A percentile compares a stretch with the other conserved stretches of the same genome.
Evolutionary conservation across 2,797 vertebrate species (phyloP).

Genomic region (Sandelia bainsii): DNA sequence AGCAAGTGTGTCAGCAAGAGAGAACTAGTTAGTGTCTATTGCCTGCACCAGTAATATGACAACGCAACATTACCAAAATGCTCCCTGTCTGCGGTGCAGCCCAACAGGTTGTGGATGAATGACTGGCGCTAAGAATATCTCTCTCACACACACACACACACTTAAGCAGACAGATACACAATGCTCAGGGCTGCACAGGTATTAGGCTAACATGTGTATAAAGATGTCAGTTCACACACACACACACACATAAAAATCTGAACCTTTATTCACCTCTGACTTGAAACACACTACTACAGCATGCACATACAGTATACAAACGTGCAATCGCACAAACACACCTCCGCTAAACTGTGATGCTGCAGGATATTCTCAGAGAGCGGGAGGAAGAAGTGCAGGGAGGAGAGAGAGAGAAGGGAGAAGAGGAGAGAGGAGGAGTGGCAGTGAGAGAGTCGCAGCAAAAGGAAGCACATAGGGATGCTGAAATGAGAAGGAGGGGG

Average conservation of each 20-base stretch:
- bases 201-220: conserved; percentile 17
- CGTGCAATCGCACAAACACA: neutral
- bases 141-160: conserved; percentile 2
- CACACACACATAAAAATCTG: no score
- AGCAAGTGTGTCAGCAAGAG: conserved; percentile 11
- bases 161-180: conserved; percentile 1
- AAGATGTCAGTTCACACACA: neutral
- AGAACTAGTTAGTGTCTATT: conserved; percentile 16
- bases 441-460: conserved; percentile 16
- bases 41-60: conserved; percentile 17
- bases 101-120: conserved; percentile 30
- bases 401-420: conserved; percentile 29
- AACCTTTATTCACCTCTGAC: conserved; percentile 1
- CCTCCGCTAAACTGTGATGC: conserved; percentile 49
- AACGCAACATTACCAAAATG: conserved; percentile 36
- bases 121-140: conserved; percentile 28
- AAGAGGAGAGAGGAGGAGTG: conserved; percentile 24
- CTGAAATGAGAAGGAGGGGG: conserved; percentile 39
- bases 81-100: conserved; percentile 15
- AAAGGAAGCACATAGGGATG: conserved; percentile 35
- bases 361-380: conserved; percentile 64
- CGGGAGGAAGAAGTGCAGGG: conserved; percentile 48
- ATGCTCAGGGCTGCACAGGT: neutral
- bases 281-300: neutral
- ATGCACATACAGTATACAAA: neutral